Evolutionary conservation across 2,888 invertebrate species (phyloP).

Genomic region (Polylopha cassiicola): DNA sequence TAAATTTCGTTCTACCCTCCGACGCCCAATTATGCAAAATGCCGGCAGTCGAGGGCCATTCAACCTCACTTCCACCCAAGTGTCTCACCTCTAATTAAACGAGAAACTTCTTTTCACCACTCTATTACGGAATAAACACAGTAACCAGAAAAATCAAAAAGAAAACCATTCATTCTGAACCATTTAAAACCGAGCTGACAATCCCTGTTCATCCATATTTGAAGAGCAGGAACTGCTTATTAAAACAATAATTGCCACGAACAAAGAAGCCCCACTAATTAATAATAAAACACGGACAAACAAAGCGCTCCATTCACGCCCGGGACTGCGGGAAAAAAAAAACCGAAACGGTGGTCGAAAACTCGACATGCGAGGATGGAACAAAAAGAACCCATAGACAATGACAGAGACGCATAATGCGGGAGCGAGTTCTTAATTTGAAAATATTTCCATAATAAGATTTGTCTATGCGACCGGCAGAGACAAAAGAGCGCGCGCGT

Average conservation of each 20-base stretch:
- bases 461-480: constrained; percentile 71
- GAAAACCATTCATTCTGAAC: constrained; percentile 38
- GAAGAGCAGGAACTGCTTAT: constrained; percentile 75
- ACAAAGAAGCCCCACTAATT: constrained; percentile 75
- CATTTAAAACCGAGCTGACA: constrained; percentile 60
- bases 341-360: constrained; percentile 77
- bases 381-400: constrained; percentile 74
- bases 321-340: constrained; percentile 67
- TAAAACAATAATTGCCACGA: constrained; percentile 77
- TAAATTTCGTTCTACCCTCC: constrained; percentile 73
- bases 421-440: constrained; percentile 76
- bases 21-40: constrained; percentile 76
- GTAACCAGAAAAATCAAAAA: constrained; percentile 26
- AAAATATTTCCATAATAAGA: constrained; percentile 78
- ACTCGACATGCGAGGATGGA: constrained; percentile 72
- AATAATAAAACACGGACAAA: constrained; percentile 77
- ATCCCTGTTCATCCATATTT: constrained; percentile 62
- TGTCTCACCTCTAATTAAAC: constrained; percentile 76
- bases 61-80: constrained; percentile 65
- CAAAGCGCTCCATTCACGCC: constrained; percentile 73
- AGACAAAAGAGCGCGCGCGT: constrained; percentile 63
- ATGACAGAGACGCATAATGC: constrained; percentile 76
- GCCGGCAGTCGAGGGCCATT: constrained; percentile 72
- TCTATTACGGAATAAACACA: constrained; percentile 72
- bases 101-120: constrained; percentile 71